phyloP scores from a whole-genome alignment of 2,797 vertebrate genomes.

The Micrastur ruficollis region DNA sequence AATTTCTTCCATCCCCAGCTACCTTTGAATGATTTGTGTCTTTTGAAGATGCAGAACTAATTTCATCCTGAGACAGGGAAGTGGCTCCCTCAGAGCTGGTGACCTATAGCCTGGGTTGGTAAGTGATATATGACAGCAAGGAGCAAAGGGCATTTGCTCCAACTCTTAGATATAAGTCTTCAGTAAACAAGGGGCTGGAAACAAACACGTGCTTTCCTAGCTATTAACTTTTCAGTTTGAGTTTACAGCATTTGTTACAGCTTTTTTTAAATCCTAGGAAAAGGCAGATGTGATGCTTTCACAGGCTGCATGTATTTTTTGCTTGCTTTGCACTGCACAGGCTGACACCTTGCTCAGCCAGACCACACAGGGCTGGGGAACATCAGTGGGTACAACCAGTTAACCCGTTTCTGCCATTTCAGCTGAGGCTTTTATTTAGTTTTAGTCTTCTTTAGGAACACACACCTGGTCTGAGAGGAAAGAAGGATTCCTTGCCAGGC shows the following conservation, averaged over 20 bases:
- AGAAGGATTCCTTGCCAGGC: background rate
- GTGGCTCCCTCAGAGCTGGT: background rate
- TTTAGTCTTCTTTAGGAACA: background rate
- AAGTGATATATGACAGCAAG: fast-evolving
- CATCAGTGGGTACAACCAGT: background rate
- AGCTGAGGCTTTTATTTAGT: fast-evolving
- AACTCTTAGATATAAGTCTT: background rate
- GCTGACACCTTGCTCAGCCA: fast-evolving
- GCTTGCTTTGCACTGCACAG: background rate
- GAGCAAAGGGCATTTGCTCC: background rate
- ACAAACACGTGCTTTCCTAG: background rate
- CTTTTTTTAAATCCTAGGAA: background rate
- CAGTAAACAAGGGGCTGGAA: background rate
- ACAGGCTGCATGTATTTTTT: background rate
- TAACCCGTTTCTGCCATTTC: background rate
- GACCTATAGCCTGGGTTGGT: background rate
- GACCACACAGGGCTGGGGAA: background rate
- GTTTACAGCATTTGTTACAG: background rate
- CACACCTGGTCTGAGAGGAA: background rate
- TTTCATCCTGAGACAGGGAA: background rate
- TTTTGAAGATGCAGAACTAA: background rate
- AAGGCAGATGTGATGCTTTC: background rate
- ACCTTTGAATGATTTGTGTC: background rate
- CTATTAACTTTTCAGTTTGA: background rate
- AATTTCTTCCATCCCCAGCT: fast-evolving